Evolutionary conservation across 92 coral and sea anemone species (phyloP).

Genomic region (Bergia sp.): DNA sequence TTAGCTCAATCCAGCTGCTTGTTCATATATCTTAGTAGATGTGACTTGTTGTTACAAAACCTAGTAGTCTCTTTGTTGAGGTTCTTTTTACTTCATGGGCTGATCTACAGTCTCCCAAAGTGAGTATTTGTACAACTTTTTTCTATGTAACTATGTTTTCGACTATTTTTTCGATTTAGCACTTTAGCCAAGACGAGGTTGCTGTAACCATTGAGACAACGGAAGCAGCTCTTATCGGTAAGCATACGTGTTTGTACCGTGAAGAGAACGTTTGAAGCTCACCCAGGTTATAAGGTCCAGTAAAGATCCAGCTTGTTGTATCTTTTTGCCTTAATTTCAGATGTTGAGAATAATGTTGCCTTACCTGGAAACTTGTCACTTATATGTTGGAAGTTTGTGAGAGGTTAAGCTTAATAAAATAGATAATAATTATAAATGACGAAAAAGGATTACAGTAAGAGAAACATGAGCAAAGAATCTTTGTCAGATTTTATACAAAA

Average conservation of each 20-base stretch:
- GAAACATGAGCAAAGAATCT: too few relatives aligned
- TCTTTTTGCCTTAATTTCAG: neutral
- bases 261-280: neutral
- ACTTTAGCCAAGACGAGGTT: constrained; percentile 69
- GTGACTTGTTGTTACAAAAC: neutral
- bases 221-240: constrained; percentile 71
- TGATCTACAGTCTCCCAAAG: neutral
- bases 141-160: neutral
- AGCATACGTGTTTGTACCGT: neutral
- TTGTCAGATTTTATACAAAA: too few relatives aligned
- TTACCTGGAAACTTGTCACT: too few relatives aligned
- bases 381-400: too few relatives aligned
- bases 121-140: neutral
- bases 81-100: neutral
- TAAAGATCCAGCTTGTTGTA: neutral
- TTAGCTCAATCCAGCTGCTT: neutral
- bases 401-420: too few relatives aligned
- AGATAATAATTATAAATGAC: too few relatives aligned
- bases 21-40: neutral
- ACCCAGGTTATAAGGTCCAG: neutral
- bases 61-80: neutral
- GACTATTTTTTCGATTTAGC: constrained; percentile 32
- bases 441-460: too few relatives aligned
- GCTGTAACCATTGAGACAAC: constrained; percentile 72
- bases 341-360: too few relatives aligned